Evolutionary conservation across 2,797 vertebrate species (phyloP).

Genomic region (Hoplostethus mediterraneus): DNA sequence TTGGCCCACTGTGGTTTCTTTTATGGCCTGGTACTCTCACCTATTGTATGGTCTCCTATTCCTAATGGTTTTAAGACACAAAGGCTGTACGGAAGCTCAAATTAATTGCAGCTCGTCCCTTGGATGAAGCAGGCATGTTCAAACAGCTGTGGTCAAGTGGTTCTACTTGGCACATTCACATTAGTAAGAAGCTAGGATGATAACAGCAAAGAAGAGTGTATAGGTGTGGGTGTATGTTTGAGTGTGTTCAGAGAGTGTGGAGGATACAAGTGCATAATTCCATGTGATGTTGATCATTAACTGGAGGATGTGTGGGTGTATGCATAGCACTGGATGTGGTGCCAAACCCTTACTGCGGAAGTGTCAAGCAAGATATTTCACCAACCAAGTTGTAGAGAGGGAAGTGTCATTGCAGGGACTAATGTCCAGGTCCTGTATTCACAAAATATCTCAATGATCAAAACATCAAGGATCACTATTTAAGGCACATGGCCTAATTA

Average conservation of each 20-base stretch:
- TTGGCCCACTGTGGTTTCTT: conserved; percentile 20
- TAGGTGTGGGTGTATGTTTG: conserved; percentile 51
- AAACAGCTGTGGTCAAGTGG: conserved; percentile 50
- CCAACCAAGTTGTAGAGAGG: conserved; percentile 42
- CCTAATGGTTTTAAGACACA: conserved; percentile 34
- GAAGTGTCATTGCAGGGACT: conserved; percentile 12
- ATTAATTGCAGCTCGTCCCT: conserved; percentile 41
- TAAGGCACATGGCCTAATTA: conserved; percentile 5
- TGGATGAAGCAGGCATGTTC: conserved; percentile 45
- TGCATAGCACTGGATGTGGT: conserved; percentile 41
- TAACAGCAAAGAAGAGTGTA: conserved; percentile 36
- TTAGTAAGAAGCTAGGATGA: conserved; percentile 41
- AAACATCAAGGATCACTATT: neutral
- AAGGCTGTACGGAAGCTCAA: conserved; percentile 25
- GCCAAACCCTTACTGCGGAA: conserved; percentile 56
- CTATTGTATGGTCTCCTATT: conserved; percentile 26
- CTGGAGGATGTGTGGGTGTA: conserved; percentile 65
- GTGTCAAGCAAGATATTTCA: conserved; percentile 65
- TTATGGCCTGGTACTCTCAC: conserved; percentile 26
- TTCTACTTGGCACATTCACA: conserved; percentile 27
- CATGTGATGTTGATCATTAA: conserved; percentile 57
- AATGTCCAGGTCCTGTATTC: neutral
- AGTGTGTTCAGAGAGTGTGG: conserved; percentile 36
- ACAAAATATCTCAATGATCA: neutral
- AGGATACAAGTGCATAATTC: conserved; percentile 58